phyloP scores from a whole-genome alignment of 1,140 invertebrate genomes.

The Drosophila hydei region DNA sequence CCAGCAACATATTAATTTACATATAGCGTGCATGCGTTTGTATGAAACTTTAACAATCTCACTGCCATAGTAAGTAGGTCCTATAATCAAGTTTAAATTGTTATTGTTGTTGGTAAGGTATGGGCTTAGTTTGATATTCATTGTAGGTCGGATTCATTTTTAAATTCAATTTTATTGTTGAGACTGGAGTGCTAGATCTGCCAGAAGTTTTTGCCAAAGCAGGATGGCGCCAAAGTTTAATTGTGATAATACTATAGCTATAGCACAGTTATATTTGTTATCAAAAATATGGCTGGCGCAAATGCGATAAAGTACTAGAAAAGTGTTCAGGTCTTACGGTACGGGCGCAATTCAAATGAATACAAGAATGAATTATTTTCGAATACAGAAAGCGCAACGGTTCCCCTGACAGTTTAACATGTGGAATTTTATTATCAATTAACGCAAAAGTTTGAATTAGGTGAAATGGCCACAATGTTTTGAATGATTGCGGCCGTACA shows the following conservation, averaged over 20 bases:
- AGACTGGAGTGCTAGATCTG: conserved; percentile 97
- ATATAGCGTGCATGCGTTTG: neutral
- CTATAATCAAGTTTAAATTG: neutral
- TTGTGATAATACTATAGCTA: conserved; percentile 94
- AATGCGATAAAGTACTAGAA: conserved; percentile 94
- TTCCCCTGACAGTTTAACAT: conserved; percentile 62
- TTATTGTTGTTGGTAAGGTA: neutral
- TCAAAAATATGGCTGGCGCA: conserved; percentile 97
- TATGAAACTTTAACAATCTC: neutral
- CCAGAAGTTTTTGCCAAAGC: conserved; percentile 95
- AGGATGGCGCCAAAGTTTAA: conserved; percentile 95
- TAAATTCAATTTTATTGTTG: conserved; percentile 99
- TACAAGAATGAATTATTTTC: conserved; percentile 44
- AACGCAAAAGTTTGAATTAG: conserved; percentile 92
- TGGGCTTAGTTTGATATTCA: conserved; percentile 7
- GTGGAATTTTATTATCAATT: conserved; percentile 85
- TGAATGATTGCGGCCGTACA: conserved; percentile 90
- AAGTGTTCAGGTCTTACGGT: conserved; percentile 87
- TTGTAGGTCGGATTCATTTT: conserved; percentile 94
- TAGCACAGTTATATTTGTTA: conserved; percentile 97
- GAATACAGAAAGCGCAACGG: conserved; percentile 53
- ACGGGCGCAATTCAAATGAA: conserved; percentile 84
- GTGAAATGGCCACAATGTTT: conserved; percentile 96
- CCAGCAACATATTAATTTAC: no score
- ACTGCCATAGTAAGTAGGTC: neutral